Conservation (phyloP, 2,888 invertebrate genomes). For the Frankliniella intonsa region DNA sequence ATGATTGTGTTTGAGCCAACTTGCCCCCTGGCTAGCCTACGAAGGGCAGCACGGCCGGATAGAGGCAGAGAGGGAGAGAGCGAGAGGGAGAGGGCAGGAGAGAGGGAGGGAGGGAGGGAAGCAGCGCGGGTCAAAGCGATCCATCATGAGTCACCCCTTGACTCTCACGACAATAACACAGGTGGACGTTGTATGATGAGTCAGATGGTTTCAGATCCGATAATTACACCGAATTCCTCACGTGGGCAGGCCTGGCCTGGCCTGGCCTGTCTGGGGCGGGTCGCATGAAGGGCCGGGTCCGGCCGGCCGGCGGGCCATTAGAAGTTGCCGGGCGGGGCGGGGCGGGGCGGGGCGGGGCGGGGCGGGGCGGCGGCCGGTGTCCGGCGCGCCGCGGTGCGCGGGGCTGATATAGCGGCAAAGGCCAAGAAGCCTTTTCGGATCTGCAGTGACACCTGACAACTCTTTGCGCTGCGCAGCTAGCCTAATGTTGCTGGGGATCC, state of each 20-base stretch:
- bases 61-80: neutral
- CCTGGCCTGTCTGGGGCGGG: no score
- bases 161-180: neutral
- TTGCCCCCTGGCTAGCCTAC: no score
- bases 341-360: neutral
- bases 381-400: neutral
- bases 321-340: neutral
- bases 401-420: neutral
- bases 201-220: neutral
- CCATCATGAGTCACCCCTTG: neutral
- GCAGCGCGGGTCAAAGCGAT: neutral
- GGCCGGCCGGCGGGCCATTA: neutral
- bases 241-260: neutral
- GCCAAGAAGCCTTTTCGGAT: neutral
- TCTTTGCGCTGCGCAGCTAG: neutral
- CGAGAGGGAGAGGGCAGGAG: neutral
- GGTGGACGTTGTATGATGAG: neutral
- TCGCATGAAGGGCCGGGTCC: neutral
- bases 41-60: neutral
- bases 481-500: neutral
- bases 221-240: neutral
- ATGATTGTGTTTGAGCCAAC: neutral
- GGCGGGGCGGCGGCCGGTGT: neutral
- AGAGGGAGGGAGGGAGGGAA: neutral
- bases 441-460: neutral